Base-by-base conservation (phyloP, 2,888 invertebrate genomes). In the Neoascia interrupta region DNA sequence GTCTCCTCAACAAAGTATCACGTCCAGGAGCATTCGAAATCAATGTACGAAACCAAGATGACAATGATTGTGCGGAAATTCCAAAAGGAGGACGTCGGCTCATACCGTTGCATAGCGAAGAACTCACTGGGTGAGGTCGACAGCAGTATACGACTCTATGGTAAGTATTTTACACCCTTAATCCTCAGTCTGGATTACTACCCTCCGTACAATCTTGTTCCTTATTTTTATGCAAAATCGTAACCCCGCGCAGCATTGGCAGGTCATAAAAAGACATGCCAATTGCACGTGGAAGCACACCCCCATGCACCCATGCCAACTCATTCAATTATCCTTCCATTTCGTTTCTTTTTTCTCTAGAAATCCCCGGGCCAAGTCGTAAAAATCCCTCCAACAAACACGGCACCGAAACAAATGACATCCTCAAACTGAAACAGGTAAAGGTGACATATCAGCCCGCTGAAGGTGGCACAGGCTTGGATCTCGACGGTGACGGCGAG, bases 101-200 rank as follows among this genome's bases (percentile, higher is more conserved):
- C 94, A 0, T 97, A 96, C 89, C 90, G 93, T 54, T 97, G 97
- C 86, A 94, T 95, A 70, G 96, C 96, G 23, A 95, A 95, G 87
- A 96, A 95, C 88, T 94, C 95, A 0, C 90, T 96, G 1, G 96
- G 96, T 0, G 96, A 96, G 87, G 95, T 95, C 15, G 96, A 96
- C 86, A 95, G 95, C 89, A 93, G 93, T 85, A 96, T 97, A 84
- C 91, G 96, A 82, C 90, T 97, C 54, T 96, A 96, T 87, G 96
- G 97, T 96, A 88, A 92, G 86, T 86, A 64, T 18, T 23, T 37
- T 18, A 31, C 37, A 43, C 6, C 56, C 26, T 15, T 63, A 69
- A 74, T 68, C 80, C 51, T 10, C 31, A 36, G 56, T 58, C 41
- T 10, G 58, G 66, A 49, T 79, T 53, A 58, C 31, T 54, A n/a